Evolutionary conservation across 2,888 invertebrate species (phyloP).

Genomic region (Sacculina carcini): DNA sequence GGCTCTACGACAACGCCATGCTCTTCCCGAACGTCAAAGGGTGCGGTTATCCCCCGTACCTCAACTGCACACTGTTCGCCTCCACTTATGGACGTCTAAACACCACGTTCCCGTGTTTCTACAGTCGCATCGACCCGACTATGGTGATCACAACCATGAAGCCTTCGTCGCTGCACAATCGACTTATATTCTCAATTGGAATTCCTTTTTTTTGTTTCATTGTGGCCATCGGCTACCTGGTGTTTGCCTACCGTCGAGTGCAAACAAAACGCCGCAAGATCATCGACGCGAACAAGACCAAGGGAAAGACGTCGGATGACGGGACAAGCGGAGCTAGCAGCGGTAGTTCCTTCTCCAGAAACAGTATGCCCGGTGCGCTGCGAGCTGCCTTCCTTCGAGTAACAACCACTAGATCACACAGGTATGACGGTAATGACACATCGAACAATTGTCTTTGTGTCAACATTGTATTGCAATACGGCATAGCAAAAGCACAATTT

Average conservation of each 20-base stretch:
- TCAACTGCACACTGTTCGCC: conserved; percentile 61
- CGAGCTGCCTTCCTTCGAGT: too few species aligned
- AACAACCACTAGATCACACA: too few species aligned
- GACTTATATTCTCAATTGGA: conserved; percentile 68
- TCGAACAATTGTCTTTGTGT: too few species aligned
- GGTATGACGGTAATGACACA: too few species aligned
- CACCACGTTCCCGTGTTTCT: conserved; percentile 62
- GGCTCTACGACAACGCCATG: conserved; percentile 27
- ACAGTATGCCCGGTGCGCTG: too few species aligned
- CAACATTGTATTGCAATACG: too few species aligned
- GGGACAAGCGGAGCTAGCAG: too few species aligned
- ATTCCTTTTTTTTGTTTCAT: conserved; percentile 80
- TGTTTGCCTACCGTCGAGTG: conserved; percentile 49
- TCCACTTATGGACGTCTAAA: conserved; percentile 46
- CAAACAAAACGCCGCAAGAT: neutral
- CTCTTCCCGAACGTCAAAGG: conserved; percentile 72
- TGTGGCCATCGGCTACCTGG: conserved; percentile 68
- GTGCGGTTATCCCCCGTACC: conserved; percentile 68
- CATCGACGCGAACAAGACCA: too few species aligned
- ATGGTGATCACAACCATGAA: conserved; percentile 64
- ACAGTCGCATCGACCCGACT: conserved; percentile 59
- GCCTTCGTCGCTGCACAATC: conserved; percentile 58
- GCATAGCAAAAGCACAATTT: too few species aligned
- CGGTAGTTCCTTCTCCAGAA: too few species aligned
- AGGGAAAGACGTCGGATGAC: too few species aligned